Evolutionary conservation across 2,113 vertebrate genomes (phyloP).

Genomic region (rabbit (Oryctolagus cuniculus)): mOryCun1.1 NC_091435.1:138500001-138500500

Average conservation of each 20-base stretch:
- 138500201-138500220: slow-evolving; percentile 64
- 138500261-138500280: not conserved
- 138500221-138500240: slow-evolving; percentile 55
- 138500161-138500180: slow-evolving; percentile 71
- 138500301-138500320: not conserved
- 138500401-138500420: not conserved
- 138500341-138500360: not conserved
- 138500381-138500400: not conserved
- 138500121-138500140: slow-evolving; percentile 75
- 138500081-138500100: slow-evolving; percentile 73
- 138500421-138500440: not conserved
- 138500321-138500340: not conserved
- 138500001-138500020: slow-evolving; percentile 55
- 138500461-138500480: not conserved
- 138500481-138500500: not conserved
- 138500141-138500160: slow-evolving; percentile 66
- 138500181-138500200: slow-evolving; percentile 33
- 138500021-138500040: slow-evolving; percentile 48
- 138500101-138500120: slow-evolving; percentile 70
- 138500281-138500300: not conserved
- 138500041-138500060: slow-evolving; percentile 33
- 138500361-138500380: not conserved
- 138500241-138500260: not conserved
- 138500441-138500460: not conserved
- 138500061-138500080: slow-evolving; percentile 45